Conservation (phyloP, 2,113 vertebrate genomes). For the Sitta europaea region DNA sequence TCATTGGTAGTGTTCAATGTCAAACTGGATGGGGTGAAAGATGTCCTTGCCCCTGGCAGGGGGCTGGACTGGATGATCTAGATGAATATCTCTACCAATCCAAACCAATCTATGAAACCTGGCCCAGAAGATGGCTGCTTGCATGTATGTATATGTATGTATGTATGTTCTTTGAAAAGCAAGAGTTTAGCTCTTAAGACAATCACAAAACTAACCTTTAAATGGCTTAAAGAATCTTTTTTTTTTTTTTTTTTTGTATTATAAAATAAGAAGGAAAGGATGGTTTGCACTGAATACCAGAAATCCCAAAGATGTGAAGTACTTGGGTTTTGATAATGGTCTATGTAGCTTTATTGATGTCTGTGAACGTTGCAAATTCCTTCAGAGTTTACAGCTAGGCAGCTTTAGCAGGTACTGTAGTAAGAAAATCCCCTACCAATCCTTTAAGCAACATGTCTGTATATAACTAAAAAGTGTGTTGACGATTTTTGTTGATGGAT, state of each 20-base stretch:
- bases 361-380: background rate
- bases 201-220: background rate
- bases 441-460: fast-evolving
- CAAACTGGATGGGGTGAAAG: background rate
- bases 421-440: background rate
- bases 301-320: background rate
- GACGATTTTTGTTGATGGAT: background rate
- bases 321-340: background rate
- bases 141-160: too few species aligned
- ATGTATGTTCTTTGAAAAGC: background rate
- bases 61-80: background rate
- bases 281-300: background rate
- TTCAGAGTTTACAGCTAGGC: background rate
- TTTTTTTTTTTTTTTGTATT: background rate
- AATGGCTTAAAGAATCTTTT: background rate
- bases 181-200: background rate
- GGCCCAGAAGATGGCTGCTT: background rate
- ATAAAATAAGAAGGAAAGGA: background rate
- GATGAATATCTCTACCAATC: background rate
- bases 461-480: background rate
- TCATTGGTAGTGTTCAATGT: background rate
- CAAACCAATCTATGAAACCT: background rate
- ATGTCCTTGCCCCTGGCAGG: background rate
- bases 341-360: background rate
- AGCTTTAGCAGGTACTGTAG: background rate